Base-by-base conservation (phyloP, 1,140 invertebrate species). In the Habropoda laboriosa region DNA sequence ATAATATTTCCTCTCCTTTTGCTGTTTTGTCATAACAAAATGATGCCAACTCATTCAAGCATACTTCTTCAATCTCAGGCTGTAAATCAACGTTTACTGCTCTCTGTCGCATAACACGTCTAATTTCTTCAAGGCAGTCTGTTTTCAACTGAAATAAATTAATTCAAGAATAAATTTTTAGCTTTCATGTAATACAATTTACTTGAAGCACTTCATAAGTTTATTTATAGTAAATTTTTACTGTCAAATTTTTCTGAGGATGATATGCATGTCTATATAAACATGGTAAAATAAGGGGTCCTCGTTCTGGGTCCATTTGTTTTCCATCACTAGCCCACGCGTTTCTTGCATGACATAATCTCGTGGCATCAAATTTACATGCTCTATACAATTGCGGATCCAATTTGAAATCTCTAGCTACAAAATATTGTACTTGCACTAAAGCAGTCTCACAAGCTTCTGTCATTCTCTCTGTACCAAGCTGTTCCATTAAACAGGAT, bases 381-480 rank as follows among this genome's bases (percentile, higher is more conserved):
- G 96, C 95, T 88, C 95, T 95, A 89, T 98, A 99, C 21, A 99
- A 93, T 79, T 96, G 96, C 0, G 97, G 96, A 94, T 99, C 98
- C 57, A 99, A 92, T 89, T 97, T 97, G 88, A 98, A 99, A 93
- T 99, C 97, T 86, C 99, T 95, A 0, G 97, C 96, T 64, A 99
- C 95, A 93, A 99, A 99, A 91, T 99, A 99, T 89, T 99, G 98
- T 88, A 99, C 98, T 93, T 99, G 98, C 27, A 99, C 94, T 40
- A 99, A 93, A 32, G 97, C 96, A 67, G 96, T 95, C 94, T 99
- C 97, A 94, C 99, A 99, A 24, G 96, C 95, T 72, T 95, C 95
- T 2, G 95, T 96, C 98, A 99, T 99, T 64, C 95, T 92, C 53
- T 95, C 94, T 0, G 96, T 96, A 51, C 97, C 97, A 47, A 99